Evolutionary conservation across 2,888 invertebrate species (phyloP).

Genomic region (Deroplatys truncata): DNA sequence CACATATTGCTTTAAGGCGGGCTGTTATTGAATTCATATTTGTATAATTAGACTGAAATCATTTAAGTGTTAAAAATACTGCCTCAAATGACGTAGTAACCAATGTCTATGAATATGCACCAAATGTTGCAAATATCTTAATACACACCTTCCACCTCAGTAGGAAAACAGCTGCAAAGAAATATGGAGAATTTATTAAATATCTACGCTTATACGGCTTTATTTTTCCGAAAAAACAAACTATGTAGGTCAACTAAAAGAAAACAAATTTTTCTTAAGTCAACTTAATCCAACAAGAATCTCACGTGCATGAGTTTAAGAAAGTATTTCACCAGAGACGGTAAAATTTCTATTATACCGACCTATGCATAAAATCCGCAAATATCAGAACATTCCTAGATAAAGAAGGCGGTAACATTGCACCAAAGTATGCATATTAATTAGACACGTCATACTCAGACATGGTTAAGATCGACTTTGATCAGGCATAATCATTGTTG

Average conservation of each 20-base stretch:
- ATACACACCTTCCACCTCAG: too few relatives aligned
- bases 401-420: neutral
- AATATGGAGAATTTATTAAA: too few relatives aligned
- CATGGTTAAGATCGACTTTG: neutral
- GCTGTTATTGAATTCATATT: too few relatives aligned
- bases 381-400: neutral
- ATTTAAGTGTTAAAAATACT: too few relatives aligned
- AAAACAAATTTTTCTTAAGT: neutral
- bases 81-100: too few relatives aligned
- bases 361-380: neutral
- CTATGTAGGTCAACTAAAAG: neutral
- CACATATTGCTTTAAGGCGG: too few relatives aligned
- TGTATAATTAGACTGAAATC: too few relatives aligned
- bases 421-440: neutral
- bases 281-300: neutral
- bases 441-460: neutral
- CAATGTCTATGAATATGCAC: too few relatives aligned
- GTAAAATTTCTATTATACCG: neutral
- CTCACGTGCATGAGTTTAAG: neutral
- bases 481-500: neutral
- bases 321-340: neutral
- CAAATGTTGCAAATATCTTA: too few relatives aligned
- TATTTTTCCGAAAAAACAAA: neutral
- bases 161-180: too few relatives aligned
- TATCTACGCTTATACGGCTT: too few relatives aligned